phyloP scores from a whole-genome alignment of 2,888 invertebrate species.

The Dioctria rufipes region DNA sequence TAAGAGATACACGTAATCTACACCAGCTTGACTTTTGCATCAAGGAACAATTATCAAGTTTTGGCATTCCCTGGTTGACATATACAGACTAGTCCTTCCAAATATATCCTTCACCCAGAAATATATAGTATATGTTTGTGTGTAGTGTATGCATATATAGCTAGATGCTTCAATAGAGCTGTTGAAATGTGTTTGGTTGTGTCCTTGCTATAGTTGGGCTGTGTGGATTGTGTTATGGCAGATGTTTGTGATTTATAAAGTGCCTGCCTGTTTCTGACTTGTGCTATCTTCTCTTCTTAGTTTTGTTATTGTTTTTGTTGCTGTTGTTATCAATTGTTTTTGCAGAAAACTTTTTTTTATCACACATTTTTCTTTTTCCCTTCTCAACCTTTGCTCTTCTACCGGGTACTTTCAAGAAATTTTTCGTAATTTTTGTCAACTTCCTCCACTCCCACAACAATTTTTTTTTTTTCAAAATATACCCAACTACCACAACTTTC shows the following conservation, averaged over 20 bases:
- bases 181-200: conserved; percentile 41
- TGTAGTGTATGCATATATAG: not conserved
- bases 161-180: conserved; percentile 9
- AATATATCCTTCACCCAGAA: not conserved
- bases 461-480: conserved; percentile 5
- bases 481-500: not conserved
- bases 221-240: conserved; percentile 25
- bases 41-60: conserved; percentile 26
- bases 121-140: not conserved
- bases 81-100: not conserved
- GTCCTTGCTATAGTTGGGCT: not conserved
- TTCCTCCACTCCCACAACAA: not conserved
- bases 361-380: not conserved
- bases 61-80: conserved; percentile 1
- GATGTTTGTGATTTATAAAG: conserved; percentile 54
- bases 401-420: not conserved
- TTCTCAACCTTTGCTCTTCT: conserved; percentile 11
- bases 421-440: conserved; percentile 29
- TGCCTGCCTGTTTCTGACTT: conserved; percentile 36
- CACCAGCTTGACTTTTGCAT: conserved; percentile 22
- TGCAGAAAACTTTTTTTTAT: conserved; percentile 44
- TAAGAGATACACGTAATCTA: conserved; percentile 12
- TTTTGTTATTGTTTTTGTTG: not conserved
- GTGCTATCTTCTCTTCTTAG: conserved; percentile 19
- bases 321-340: conserved; percentile 38